Percentiles rank a stretch among this genome's conserved stretches.
phyloP scores from a whole-genome alignment of 2,888 invertebrate genomes.

The Ferrisia virgata region DNA sequence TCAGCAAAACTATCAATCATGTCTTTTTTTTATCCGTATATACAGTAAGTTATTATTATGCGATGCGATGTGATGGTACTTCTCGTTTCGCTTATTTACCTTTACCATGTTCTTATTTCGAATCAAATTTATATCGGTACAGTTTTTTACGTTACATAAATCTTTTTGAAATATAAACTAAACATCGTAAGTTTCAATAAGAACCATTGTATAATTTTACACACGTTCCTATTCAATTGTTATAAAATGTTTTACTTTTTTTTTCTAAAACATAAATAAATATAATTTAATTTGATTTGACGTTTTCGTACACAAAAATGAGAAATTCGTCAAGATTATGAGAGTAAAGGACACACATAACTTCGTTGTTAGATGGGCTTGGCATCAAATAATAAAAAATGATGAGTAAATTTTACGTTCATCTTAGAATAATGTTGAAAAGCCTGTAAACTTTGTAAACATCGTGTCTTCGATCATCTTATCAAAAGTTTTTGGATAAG shows the following conservation, averaged over 20 bases:
- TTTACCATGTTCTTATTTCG: background rate
- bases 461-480: background rate
- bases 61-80: background rate
- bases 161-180: background rate
- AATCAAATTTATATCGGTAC: background rate
- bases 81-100: background rate
- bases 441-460: background rate
- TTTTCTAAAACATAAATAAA: background rate
- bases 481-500: background rate
- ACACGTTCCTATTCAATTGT: background rate
- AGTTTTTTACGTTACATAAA: background rate
- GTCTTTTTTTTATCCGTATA: background rate
- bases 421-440: background rate
- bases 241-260: background rate
- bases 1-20: background rate
- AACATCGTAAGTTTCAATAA: background rate
- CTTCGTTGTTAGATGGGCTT: background rate
- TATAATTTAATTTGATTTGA: background rate
- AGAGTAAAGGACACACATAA: background rate
- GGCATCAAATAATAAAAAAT: too few relatives aligned
- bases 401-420: background rate
- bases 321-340: background rate
- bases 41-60: background rate
- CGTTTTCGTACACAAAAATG: background rate
- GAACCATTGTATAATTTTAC: background rate